These are phyloP conservation scores for Triplophysa rosa DNA, from an alignment of 2,113 vertebrate genomes.

Conservation along the genomic window DNA sequence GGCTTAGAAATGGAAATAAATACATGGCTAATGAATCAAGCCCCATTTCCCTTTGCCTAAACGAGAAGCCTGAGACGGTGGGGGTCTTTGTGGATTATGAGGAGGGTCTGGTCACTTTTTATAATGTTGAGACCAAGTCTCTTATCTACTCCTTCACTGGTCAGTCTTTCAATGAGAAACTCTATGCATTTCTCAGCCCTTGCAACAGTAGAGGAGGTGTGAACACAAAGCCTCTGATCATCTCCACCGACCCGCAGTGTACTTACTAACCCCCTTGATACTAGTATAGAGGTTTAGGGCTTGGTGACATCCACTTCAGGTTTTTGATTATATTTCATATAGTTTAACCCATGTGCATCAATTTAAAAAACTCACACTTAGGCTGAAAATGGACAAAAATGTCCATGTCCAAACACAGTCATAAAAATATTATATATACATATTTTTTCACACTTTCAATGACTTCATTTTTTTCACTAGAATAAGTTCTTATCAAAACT, in stretches of 20 bases:
- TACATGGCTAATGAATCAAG: neutral
- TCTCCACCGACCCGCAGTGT: neutral
- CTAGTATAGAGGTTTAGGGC: too few species aligned
- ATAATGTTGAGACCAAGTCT: neutral
- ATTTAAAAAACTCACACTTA: too few species aligned
- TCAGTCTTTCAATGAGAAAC: constrained; percentile 3
- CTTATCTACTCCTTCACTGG: constrained; percentile 10
- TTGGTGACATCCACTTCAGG: too few species aligned
- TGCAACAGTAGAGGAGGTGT: neutral
- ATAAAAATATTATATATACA: too few species aligned
- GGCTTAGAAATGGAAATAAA: neutral
- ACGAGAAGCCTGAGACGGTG: neutral
- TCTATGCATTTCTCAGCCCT: constrained; percentile 21
- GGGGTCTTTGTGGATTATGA: constrained; percentile 28
- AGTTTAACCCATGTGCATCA: too few species aligned
- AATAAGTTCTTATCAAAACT: too few species aligned
- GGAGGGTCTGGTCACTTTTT: neutral
- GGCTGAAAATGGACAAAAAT: too few species aligned
- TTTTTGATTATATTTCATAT: too few species aligned
- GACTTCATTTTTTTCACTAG: too few species aligned
- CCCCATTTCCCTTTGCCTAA: neutral
- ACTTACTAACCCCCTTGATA: too few species aligned
- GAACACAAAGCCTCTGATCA: neutral
- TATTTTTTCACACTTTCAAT: too few species aligned
- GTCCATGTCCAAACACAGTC: too few species aligned